These are phyloP conservation scores for Lysandra coridon DNA, from an alignment of 2,888 invertebrate species.

Conservation along the genomic window DNA sequence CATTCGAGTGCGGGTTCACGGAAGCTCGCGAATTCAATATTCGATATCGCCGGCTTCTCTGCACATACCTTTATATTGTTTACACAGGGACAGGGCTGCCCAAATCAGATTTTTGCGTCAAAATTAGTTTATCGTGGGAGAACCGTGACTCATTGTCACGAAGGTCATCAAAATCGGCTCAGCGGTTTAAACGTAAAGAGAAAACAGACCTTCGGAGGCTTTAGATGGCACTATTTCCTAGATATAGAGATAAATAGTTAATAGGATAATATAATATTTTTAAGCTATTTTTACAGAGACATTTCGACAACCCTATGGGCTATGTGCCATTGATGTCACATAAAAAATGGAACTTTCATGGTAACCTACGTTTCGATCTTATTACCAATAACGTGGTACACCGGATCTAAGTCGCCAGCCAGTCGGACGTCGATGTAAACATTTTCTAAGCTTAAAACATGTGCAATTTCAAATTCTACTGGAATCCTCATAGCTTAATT, in stretches of 20 bases:
- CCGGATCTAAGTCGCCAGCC: constrained; percentile 1
- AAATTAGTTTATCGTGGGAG: too few species aligned
- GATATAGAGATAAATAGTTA: neutral
- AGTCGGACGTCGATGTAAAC: constrained; percentile 1
- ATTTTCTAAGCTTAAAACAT: neutral
- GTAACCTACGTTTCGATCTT: neutral
- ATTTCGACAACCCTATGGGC: neutral
- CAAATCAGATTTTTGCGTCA: neutral
- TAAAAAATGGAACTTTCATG: constrained; percentile 1
- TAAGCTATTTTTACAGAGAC: neutral
- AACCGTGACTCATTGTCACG: too few species aligned
- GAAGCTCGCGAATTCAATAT: constrained; percentile 33
- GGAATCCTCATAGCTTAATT: neutral
- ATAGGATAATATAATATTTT: neutral
- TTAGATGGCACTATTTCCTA: neutral
- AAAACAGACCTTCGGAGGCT: neutral
- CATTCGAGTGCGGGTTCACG: constrained; percentile 25
- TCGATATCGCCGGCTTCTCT: constrained; percentile 28
- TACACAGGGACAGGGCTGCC: neutral
- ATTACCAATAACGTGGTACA: neutral
- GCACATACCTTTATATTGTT: constrained; percentile 22
- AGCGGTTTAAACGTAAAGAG: too few species aligned
- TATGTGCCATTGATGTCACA: neutral
- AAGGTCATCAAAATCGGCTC: too few species aligned
- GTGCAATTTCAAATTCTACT: neutral